Base-by-base conservation (phyloP, 2,888 invertebrate genomes). In the Lithosia quadra region DNA sequence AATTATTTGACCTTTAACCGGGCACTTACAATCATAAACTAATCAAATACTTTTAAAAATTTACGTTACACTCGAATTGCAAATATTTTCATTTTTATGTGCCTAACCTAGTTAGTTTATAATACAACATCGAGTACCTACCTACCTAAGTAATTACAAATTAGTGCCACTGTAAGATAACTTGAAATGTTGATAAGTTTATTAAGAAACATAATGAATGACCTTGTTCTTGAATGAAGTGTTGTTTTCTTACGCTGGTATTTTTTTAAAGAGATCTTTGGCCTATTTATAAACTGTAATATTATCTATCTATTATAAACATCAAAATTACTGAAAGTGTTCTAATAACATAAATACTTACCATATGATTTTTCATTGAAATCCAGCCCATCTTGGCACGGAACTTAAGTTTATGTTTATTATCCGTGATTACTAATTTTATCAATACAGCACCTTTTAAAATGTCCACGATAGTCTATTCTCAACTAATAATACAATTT, bases 321-420 rank as follows among this genome's bases (percentile, higher is more conserved):
- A 56, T 15, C 13, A 1, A 49, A 18, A 8, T n/a, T n/a, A 8
- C 18, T 49, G n/a, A 11, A 56, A 56, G 22, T 24, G 24, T 22
- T 24, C 49, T 18, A n/a, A 49, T 8, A n/a, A 33, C 15, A 36
- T 15, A 24, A 63, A 34, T 34, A 89, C 94, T 91, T 80, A 94
- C 95, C 93, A 95, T 92, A 88, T 95, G 94, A 89, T 94, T 94
- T 87, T 95, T 95, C 93, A 95, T 94, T 21, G 94, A 94, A 80
- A 95, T 94, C 95, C 95, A 95, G 70, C 95, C 95, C 95, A 95
- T 95, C 82, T 87, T 94, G 55, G 87, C 90, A 78, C 91, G 85
- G 79, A 86, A 91, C 80, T 88, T 91, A 67, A 90, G 83, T 87
- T 92, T 93, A 68, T 81, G 80, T 88, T 90, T 92, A 73, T 85